phyloP scores from a whole-genome alignment of 2,888 invertebrate genomes.

The Anaspis maculata region DNA sequence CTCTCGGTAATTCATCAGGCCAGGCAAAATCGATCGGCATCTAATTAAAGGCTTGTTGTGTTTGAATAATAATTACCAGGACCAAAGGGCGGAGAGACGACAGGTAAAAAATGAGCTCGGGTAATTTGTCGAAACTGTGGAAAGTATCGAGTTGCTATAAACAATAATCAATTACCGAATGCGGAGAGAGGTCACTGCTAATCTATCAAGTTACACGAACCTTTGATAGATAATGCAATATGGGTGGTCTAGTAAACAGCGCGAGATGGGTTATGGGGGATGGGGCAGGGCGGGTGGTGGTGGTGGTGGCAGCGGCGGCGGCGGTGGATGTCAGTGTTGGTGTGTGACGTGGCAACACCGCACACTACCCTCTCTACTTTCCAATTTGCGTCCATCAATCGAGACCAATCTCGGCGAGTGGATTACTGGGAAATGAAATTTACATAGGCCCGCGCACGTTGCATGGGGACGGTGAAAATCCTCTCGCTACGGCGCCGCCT shows the following conservation, averaged over 20 bases:
- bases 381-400: slow-evolving; percentile 66
- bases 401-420: slow-evolving; percentile 62
- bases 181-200: slow-evolving; percentile 20
- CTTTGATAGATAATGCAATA: slow-evolving; percentile 32
- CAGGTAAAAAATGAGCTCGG: too few species aligned
- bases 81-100: too few species aligned
- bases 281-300: slow-evolving; percentile 10
- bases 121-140: too few species aligned
- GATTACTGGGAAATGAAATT: slow-evolving; percentile 63
- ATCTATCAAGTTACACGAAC: slow-evolving; percentile 30
- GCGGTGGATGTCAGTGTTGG: too few species aligned
- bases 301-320: slow-evolving; percentile 1
- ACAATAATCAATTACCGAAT: slow-evolving; percentile 27
- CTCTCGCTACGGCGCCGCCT: too few species aligned
- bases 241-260: slow-evolving; percentile 26
- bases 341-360: slow-evolving; percentile 27
- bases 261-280: slow-evolving; percentile 10
- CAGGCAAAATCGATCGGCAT: too few species aligned
- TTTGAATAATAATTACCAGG: too few species aligned
- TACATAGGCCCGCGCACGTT: slow-evolving; percentile 49
- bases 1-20: too few species aligned
- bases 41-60: too few species aligned
- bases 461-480: slow-evolving; percentile 4
- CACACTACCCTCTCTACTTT: slow-evolving; percentile 42
- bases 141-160: slow-evolving; percentile 14